These are phyloP conservation scores for Cuniculus paca DNA, from an alignment of 2,797 vertebrate species.

Conservation along the genomic window DNA sequence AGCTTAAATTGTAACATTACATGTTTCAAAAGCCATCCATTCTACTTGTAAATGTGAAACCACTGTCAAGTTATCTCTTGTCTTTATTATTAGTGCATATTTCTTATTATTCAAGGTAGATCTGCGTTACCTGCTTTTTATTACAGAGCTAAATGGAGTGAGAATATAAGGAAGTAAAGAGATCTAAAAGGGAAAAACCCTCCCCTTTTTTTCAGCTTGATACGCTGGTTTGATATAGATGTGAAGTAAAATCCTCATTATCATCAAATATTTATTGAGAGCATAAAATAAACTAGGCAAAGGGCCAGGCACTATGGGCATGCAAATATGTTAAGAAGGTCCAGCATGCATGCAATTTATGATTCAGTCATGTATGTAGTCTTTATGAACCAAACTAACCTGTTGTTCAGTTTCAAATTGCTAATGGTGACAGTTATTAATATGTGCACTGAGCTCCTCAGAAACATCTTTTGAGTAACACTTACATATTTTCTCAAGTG, in stretches of 20 bases:
- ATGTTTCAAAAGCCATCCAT: slow-evolving; percentile 56
- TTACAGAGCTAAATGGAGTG: not conserved
- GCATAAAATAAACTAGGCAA: not conserved
- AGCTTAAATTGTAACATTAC: not conserved
- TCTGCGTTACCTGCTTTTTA: not conserved
- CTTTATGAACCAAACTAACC: slow-evolving; percentile 50
- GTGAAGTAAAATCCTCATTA: slow-evolving; percentile 46
- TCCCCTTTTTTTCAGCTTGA: slow-evolving; percentile 13
- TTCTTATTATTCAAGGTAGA: slow-evolving; percentile 23
- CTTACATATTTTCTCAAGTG: slow-evolving; percentile 45
- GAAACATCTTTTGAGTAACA: not conserved
- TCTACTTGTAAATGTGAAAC: slow-evolving; percentile 54
- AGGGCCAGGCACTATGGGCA: not conserved
- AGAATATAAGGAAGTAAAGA: not conserved
- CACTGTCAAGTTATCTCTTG: not conserved
- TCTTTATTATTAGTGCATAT: not conserved
- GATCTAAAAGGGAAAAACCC: not conserved
- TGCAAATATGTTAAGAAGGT: slow-evolving; percentile 4
- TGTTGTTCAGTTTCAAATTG: slow-evolving; percentile 62
- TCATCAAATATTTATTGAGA: slow-evolving; percentile 64
- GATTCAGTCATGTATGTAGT: not conserved
- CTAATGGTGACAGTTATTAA: not conserved
- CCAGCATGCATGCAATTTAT: not conserved
- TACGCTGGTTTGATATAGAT: slow-evolving; percentile 38
- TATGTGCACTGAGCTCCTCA: slow-evolving; percentile 21